Evolutionary conservation across 2,113 vertebrate species (phyloP), one percentile per base, ranked within the genome.

Genomic region (Pycnonotus jocosus): DNA sequence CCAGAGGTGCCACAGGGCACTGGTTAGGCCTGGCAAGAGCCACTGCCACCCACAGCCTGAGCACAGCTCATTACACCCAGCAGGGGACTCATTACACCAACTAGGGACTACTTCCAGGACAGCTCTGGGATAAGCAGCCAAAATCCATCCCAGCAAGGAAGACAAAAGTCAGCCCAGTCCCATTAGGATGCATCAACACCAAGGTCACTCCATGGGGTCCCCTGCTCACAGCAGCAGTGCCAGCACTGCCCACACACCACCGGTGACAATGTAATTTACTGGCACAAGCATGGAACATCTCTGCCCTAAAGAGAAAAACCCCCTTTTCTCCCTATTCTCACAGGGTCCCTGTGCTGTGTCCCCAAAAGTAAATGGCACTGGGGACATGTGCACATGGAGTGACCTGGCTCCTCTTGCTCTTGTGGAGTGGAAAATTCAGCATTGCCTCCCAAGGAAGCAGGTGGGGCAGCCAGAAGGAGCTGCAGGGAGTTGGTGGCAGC

Each of bases 311-410:
- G 15, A 31, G n/a, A 3, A 42, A 42, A 73, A 74, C 5, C 0
- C 7, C 14, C 23, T 5, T 0, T 12, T 40, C 14, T 51, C 51
- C 62, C n/a, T 23, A 1, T 21, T 53, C 61, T 28, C 23, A 1
- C 37, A 10, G 33, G 10, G 13, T 7, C 60, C 33, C 3, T 2
- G 21, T 1, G 11, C 20, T 3, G 5, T 22, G 30, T 31, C 17
- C 88, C 38, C 53, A 33, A 9, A 73, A 65, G 16, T 18, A 35
- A 66, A 58, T 0, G 62, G 51, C 66, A 28, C 47, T 2, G 9
- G 17, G 20, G 31, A 54, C 18, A 2, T 0, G 1, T n/a, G 31
- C 0, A 11, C 12, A 4, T 2, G 70, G 61, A 48, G 17, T 71
- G 35, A 42, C 21, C 54, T 42, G 54, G 47, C 70, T 44, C 38